Evolutionary conservation across 2,888 invertebrate species (phyloP), one percentile per base, ranked within the genome.

Genomic region (Acrobasis repandana): DNA sequence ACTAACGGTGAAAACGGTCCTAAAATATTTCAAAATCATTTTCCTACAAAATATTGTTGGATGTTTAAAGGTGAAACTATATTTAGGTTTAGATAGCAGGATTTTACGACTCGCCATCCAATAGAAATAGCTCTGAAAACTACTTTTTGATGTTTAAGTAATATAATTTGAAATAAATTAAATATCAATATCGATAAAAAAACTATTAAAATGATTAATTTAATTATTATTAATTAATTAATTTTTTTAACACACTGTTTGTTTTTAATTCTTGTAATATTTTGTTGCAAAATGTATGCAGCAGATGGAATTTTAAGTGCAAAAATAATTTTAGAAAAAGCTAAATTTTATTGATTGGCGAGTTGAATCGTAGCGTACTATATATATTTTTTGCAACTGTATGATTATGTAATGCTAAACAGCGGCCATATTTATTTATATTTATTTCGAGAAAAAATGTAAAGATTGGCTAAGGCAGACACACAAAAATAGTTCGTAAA

Each of bases 311-410:
- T 36, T 43, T 1, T 11, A 1, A 43, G 43, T 43, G 1, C 43
- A 11, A 11, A 11, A 14, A 3, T 10, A 38, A 38, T 38, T 11
- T 38, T 11, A 38, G 11, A 54, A 18, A 46, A n/a, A 34, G 28
- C 11, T 52, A 52, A 16, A 10, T 51, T 38, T 34, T 16, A 60
- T 33, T 52, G 43, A 47, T 62, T 47, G 61, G 63, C 60, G 52
- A 47, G 54, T 48, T 56, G 51, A 51, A 65, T 60, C 58, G 65
- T 66, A 68, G 66, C 61, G 65, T 70, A 68, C 62, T 66, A 76
- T 82, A 76, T 79, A 83, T 87, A 88, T 90, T 81, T 85, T 90
- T 89, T 90, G 89, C 90, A 84, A 77, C 78, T 81, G 72, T 82
- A 80, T 82, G 69, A 75, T 82, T 80, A 79, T 77, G 65, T 79